Percentiles rank a stretch among this genome's conserved stretches.
phyloP scores from a whole-genome alignment of 2,113 vertebrate genomes.

The Sylvicapra grimmia region DNA sequence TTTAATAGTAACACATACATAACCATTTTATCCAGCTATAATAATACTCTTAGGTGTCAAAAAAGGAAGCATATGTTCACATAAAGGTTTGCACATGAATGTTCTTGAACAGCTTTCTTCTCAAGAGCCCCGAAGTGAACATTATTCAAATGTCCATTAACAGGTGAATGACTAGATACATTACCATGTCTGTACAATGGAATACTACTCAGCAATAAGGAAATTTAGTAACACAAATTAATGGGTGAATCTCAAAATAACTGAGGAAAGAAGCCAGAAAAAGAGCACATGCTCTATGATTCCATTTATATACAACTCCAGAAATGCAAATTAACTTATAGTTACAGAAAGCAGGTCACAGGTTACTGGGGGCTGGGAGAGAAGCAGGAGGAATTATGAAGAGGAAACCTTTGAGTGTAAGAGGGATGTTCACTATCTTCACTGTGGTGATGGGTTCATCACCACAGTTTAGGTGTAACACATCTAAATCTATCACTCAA shows the following conservation, averaged over 20 bases:
- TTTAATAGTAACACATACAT: neutral
- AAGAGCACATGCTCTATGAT: neutral
- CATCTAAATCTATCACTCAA: neutral
- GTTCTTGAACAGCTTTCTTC: neutral
- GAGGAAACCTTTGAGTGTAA: neutral
- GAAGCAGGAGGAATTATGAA: neutral
- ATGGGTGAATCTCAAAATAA: neutral
- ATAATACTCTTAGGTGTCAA: neutral
- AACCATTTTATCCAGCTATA: neutral
- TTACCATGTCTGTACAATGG: neutral
- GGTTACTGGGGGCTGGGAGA: neutral
- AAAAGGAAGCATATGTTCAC: neutral
- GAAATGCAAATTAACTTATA: neutral
- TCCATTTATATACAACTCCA: neutral
- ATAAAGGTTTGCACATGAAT: neutral
- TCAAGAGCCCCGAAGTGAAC: neutral
- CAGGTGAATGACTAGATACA: neutral
- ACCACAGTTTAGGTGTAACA: too few relatives aligned
- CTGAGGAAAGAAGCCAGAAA: neutral
- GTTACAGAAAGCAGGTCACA: neutral
- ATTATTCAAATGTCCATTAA: neutral
- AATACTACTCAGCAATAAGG: neutral
- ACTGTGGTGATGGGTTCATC: neutral
- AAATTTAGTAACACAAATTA: neutral
- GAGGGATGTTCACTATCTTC: neutral